phyloP scores from a whole-genome alignment of 1,140 invertebrate species.

The Lordiphosa clarofinis region DNA sequence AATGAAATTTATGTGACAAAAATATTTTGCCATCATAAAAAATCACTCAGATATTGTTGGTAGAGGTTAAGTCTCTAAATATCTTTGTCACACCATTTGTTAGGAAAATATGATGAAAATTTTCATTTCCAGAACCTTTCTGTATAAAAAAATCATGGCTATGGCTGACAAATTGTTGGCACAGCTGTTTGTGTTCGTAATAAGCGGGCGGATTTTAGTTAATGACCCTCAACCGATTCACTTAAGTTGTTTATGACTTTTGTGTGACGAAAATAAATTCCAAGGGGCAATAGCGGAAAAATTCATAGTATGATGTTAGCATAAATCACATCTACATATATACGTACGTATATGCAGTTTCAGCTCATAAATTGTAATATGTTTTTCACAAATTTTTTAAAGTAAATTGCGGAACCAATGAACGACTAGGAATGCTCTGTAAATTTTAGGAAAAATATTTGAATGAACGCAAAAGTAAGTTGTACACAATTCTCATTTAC shows the following conservation, averaged over 20 bases:
- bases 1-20: slow-evolving; percentile 58
- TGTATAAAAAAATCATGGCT: not conserved
- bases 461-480: no score
- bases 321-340: slow-evolving; percentile 31
- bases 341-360: slow-evolving; percentile 1
- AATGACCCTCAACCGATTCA: slow-evolving; percentile 72
- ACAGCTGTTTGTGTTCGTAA: slow-evolving; percentile 69
- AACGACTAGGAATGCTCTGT: no score
- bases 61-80: slow-evolving; percentile 55
- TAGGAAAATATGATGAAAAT: slow-evolving; percentile 25
- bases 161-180: slow-evolving; percentile 70
- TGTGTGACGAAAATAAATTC: slow-evolving; percentile 52
- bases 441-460: no score
- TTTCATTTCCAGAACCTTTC: slow-evolving; percentile 13
- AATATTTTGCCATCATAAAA: slow-evolving; percentile 63
- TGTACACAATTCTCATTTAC: no score
- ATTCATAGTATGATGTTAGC: slow-evolving; percentile 19
- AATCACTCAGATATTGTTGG: slow-evolving; percentile 43
- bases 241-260: slow-evolving; percentile 71
- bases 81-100: slow-evolving; percentile 22
- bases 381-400: slow-evolving; percentile 23
- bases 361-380: slow-evolving; percentile 35
- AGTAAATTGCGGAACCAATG: not conserved
- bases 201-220: slow-evolving; percentile 68
- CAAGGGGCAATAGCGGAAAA: slow-evolving; percentile 23